Base-by-base conservation (phyloP, 2,113 vertebrate genomes). In the Prinia subflava region DNA sequence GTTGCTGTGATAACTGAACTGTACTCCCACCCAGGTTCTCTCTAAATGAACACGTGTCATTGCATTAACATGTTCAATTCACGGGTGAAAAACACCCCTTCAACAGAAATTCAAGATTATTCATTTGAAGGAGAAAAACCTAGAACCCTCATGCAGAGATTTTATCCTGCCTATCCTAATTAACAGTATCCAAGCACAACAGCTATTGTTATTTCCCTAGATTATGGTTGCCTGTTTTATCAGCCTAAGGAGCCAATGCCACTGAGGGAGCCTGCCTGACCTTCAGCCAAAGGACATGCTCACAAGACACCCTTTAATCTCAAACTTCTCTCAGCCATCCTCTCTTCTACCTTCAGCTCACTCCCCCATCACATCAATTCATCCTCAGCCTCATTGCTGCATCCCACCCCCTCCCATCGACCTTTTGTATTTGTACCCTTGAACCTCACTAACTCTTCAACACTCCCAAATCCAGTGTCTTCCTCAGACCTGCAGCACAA, bases 331-430 rank as follows among this genome's bases (percentile, higher is more conserved):
- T 42, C 30, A 49, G 27, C 23, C 16, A 17, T 59, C 24, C 33
- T 57, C 33, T 63, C 21, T 42, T 62, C 49, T 39, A 39, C 6
- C 11, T 27, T 71, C 49, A 53, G 10, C n/a, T 62, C 11, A 62
- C 28, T 62, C 12, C 35, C 35, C 6, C 2, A 35, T 64, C 41
- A 21, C 4, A 1, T 23, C 35, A 68, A 27, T 27, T 50, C 35
- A 60, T 47, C 27, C 69, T 74, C 46, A 60, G 41, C 37, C 49
- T 56, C 37, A 28, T 3, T 2, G 0, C 0, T 57, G n/a, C 14
- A 63, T 28, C 20, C 39, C 41, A 55, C 41, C 55, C 53, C 27
- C 23, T 80, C 17, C 20, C 27, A 12, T 1, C 0, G 0, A 47
- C 83, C 30, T 53, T 55, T 25, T 15, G 9, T 24, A 62, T 42